Evolutionary conservation across 2,113 vertebrate genomes (phyloP), one percentile per base, ranked within the genome.

Genomic region (Microtus ochrogaster): DNA sequence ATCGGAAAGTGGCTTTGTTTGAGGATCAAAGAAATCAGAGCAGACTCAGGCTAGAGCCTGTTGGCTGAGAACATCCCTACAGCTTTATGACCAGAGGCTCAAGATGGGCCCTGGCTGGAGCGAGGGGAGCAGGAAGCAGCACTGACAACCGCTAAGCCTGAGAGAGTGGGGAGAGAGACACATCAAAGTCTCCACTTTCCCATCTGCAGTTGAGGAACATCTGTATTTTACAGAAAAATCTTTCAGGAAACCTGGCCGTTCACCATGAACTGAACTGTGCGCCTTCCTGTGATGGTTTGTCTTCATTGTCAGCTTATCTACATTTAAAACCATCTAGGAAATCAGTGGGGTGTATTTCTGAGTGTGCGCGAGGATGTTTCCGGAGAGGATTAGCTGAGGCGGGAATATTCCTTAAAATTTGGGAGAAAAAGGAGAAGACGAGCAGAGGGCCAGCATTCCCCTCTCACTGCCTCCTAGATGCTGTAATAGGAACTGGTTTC

Each of bases 1-100:
- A 41, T 77, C 58, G 91, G 39, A 78, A 93, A 70, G 14, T 72
- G 47, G 33, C 22, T 95, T 89, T 94, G 77, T 14, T 91, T 66
- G 55, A 52, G 61, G 39, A n/a, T 72, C 30, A 85, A 85, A 58
- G 28, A 65, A 95, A 92, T n/a, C 17, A 52, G 21, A 88, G 39
- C 0, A 79, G 24, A 76, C 3, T 61, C 17, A 52, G 76, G 30
- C 70, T 70, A 76, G 9, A 33, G 5, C n/a, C n/a, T n/a, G n/a
- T 52, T 1, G n/a, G 4, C 26, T 11, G 19, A 39, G 16, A 68
- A 36, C 26, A 78, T 68, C 61, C 30, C 33, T 22, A 5, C 22
- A 22, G 36, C 7, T 65, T 79, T 39, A 24, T 5, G 11, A 82
- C 2, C 36, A 21, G 22, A n/a, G 70, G 28, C 28, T 28, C 17